Evolutionary conservation across 2,888 invertebrate species (phyloP), one percentile per base, ranked within the genome.

Genomic region (Epinotia nisella): DNA sequence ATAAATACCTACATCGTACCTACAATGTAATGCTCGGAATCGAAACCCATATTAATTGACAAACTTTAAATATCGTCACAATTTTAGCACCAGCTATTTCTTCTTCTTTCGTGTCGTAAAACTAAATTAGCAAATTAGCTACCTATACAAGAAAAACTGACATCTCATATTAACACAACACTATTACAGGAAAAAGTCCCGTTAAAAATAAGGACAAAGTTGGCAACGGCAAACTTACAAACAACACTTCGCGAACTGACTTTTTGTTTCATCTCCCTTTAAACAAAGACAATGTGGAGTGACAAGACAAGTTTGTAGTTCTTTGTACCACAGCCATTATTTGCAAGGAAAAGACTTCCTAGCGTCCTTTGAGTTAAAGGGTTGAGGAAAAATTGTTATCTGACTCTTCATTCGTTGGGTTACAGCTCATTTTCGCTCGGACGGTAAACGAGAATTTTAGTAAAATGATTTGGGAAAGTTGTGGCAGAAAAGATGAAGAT

Each of bases 281-380:
- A 41, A 56, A 64, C 62, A 69, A 73, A 53, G 64, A 64, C 64
- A 64, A 73, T 59, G 58, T 35, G 49, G 51, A 64, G 62, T 69
- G 68, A 73, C 64, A 69, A 59, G 51, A 64, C 56, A 73, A 73
- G 17, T 73, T 69, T 73, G 68, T 64, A 68, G 56, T 64, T 64
- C 64, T 71, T 73, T 73, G 62, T 67, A 62, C 45, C 9, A 10
- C 15, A 0, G 17, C 62, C 49, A 58, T 73, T 69, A 73, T 69
- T 69, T 73, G 49, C 45, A 11, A 61, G 65, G 61, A 61, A 15
- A 67, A 71, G 61, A 61, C 71, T 45, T 70, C 55, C 49, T 49
- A n/a, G 13, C 45, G 49, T 45, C 39, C 70, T 61, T 67, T 66
- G 66, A 55, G 66, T 61, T 71, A 58, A 65, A 65, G 65, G 53